Evolutionary conservation across 2,113 vertebrate genomes (phyloP), one percentile per base, ranked within the genome.

Genomic region (Ardeotis arabs): DNA sequence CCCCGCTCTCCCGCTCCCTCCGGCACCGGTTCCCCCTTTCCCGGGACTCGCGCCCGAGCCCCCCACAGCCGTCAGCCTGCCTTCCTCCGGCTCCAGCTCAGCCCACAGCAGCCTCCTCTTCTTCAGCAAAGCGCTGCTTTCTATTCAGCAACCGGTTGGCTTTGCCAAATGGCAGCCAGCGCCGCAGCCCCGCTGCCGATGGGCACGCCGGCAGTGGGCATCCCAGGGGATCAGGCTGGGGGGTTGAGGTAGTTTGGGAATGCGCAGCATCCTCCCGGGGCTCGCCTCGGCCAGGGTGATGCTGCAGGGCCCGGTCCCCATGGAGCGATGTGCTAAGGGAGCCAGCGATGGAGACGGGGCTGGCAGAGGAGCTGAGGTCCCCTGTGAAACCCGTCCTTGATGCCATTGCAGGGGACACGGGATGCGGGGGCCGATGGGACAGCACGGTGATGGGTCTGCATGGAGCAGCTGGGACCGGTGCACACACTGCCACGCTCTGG

Each of bases 401-500:
- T 74, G 60, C 9, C 12, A 19, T 28, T 3, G 7, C 37, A 58
- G 15, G 73, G 64, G 59, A 50, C 1, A 7, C 59, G 44, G 84
- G 72, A 21, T 39, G 72, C 0, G 1, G 52, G n/a, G 20, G 22
- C 29, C 0, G 0, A 31, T 0, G 28, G 50, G 58, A 53, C 1
- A 2, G 56, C 18, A 18, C 0, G 0, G 80, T 8, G 29, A 52
- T 14, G 31, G 84, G 53, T 2, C 20, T 45, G 91, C 4, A 0
- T 0, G 0, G 72, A 75, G 72, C 88, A 50, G 86, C 14, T 1
- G 35, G 62, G 33, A 75, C 66, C 11, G 14, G 53, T 4, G 1
- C 35, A 20, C 41, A 8, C 37, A 16, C 49, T 4, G 27, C 70
- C 91, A 50, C 7, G 2, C 80, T 93, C 84, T 5, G 9, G 69